These are phyloP conservation scores for Rhaphigaster nebulosa DNA, from an alignment of 2,888 invertebrate species.

Conservation along the genomic window DNA sequence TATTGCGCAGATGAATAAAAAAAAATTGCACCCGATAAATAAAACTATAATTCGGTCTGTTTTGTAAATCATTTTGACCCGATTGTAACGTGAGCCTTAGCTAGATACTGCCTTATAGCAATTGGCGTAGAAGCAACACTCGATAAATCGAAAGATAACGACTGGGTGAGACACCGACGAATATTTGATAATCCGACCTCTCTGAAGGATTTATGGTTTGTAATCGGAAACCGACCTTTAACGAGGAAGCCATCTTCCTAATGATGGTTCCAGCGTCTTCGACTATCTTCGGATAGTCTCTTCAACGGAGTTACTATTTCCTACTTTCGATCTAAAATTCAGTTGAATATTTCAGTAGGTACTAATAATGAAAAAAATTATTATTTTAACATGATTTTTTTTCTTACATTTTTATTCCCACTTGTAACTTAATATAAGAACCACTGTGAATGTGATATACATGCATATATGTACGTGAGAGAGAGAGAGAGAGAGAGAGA, in stretches of 20 bases:
- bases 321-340: background rate
- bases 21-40: too few relatives aligned
- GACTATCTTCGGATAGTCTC: background rate
- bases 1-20: too few relatives aligned
- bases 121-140: background rate
- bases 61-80: background rate
- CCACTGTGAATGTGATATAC: background rate
- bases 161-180: background rate
- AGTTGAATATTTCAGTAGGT: background rate
- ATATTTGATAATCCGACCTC: slow-evolving; percentile 40
- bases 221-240: slow-evolving; percentile 25
- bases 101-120: background rate
- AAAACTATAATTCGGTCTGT: background rate
- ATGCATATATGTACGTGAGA: too few relatives aligned
- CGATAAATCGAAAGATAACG: slow-evolving; percentile 33
- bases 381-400: background rate
- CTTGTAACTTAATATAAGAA: background rate
- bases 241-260: slow-evolving; percentile 32
- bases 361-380: background rate
- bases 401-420: background rate
- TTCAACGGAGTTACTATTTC: background rate
- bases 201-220: slow-evolving; percentile 24
- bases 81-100: background rate
- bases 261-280: background rate
- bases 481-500: too few relatives aligned